Conservation (phyloP, 2,888 invertebrate genomes). For the Heteropelma amictum region DNA sequence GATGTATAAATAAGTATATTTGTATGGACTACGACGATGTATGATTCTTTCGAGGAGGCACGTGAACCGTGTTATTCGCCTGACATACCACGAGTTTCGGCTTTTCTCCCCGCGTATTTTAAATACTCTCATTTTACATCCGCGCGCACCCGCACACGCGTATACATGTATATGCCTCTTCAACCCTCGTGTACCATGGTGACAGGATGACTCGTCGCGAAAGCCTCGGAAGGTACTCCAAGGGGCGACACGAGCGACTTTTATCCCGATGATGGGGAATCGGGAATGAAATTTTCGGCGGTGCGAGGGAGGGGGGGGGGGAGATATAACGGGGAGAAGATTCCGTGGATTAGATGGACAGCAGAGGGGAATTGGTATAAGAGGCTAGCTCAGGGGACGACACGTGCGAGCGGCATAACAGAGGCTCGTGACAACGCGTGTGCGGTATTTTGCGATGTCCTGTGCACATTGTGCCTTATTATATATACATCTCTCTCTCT, state of each 20-base stretch:
- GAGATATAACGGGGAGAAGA: not conserved
- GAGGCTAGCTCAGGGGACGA: conserved; percentile 7
- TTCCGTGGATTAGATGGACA: conserved; percentile 1
- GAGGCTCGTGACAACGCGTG: conserved; percentile 45
- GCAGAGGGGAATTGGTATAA: not conserved
- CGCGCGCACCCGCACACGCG: not conserved
- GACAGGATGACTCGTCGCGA: conserved; percentile 37
- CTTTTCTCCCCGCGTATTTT: not conserved
- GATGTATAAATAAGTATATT: too few relatives aligned
- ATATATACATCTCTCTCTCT: not conserved
- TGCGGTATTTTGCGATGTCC: conserved; percentile 27
- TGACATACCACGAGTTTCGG: conserved; percentile 5
- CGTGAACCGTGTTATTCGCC: conserved; percentile 35
- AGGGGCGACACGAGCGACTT: not conserved
- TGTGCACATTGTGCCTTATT: too few relatives aligned
- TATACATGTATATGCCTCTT: not conserved
- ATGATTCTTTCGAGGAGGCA: conserved; percentile 30
- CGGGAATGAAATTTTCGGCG: conserved; percentile 29
- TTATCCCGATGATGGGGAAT: conserved; percentile 9
- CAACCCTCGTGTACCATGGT: conserved; percentile 17
- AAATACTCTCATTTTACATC: not conserved
- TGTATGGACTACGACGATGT: too few relatives aligned
- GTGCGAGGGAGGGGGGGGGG: conserved; percentile 1
- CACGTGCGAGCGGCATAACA: conserved; percentile 43
- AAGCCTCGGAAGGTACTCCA: not conserved